Evolutionary conservation across 2,113 vertebrate species (phyloP).

Genomic region (Pseudorectes ferrugineus): DNA sequence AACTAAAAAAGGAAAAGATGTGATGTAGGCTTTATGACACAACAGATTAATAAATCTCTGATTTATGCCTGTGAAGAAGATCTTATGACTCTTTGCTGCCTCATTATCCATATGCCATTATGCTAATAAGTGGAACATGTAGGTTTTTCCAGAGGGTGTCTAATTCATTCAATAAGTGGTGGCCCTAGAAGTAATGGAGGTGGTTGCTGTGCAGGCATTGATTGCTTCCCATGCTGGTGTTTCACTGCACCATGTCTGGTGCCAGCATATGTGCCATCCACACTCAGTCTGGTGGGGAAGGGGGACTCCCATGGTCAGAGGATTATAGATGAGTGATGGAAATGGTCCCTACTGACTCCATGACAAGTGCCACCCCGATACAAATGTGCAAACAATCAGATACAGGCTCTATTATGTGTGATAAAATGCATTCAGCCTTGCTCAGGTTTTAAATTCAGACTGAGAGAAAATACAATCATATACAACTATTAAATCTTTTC

Average conservation of each 20-base stretch:
- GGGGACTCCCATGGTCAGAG: neutral
- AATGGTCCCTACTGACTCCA: neutral
- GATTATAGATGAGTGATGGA: neutral
- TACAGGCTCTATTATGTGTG: neutral
- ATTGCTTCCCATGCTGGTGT: rapidly evolving
- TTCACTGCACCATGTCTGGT: rapidly evolving
- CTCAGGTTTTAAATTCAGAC: neutral
- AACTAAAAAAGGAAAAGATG: neutral
- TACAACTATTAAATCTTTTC: neutral
- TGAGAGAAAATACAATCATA: neutral
- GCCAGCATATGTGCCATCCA: rapidly evolving
- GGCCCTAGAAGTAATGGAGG: neutral
- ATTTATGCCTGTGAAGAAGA: neutral
- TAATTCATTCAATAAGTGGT: neutral
- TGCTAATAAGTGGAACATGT: neutral
- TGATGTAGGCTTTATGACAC: neutral
- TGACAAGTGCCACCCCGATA: neutral
- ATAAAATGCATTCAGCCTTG: neutral
- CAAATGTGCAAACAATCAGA: neutral
- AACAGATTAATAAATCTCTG: neutral
- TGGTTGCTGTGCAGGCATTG: neutral
- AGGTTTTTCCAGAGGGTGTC: neutral
- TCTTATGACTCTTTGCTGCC: neutral
- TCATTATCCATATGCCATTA: neutral
- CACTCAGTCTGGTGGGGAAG: neutral